Evolutionary conservation across 2,113 vertebrate species (phyloP).

Genomic region (Apodemus speciosus): DNA sequence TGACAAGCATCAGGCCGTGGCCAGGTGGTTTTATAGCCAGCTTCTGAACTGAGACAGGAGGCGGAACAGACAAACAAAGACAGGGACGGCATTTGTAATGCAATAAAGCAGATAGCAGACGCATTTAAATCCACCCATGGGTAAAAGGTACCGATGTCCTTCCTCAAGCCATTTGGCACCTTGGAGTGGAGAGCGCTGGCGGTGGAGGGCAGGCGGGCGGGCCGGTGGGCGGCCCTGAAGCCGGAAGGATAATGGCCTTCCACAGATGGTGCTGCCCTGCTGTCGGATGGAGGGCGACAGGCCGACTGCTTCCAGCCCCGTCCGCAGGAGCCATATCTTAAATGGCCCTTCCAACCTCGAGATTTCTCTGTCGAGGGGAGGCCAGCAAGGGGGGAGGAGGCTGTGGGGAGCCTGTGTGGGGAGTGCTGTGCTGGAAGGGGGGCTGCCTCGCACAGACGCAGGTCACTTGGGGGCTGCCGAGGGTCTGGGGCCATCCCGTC

Average conservation of each 20-base stretch:
- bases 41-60: slow-evolving; percentile 25
- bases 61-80: slow-evolving; percentile 35
- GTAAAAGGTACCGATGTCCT: slow-evolving; percentile 29
- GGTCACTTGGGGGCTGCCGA: neutral
- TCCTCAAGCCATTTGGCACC: slow-evolving; percentile 28
- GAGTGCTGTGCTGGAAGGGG: too few relatives aligned
- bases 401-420: fast-evolving
- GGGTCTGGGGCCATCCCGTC: neutral
- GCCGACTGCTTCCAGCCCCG: neutral
- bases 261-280: slow-evolving; percentile 61
- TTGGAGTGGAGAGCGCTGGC: slow-evolving; percentile 46
- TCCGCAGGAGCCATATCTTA: neutral
- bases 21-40: neutral
- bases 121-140: neutral
- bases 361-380: neutral
- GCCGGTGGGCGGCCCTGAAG: slow-evolving; percentile 25
- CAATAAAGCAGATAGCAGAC: slow-evolving; percentile 40
- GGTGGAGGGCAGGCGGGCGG: slow-evolving; percentile 18
- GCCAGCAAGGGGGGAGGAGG: neutral
- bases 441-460: neutral
- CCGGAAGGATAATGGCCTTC: slow-evolving; percentile 47
- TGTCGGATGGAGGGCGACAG: neutral
- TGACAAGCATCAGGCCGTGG: neutral
- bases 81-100: slow-evolving; percentile 18
- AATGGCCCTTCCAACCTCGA: neutral